Percentiles rank a stretch among this genome's conserved stretches.
Conservation (phyloP, 1,140 invertebrate genomes). For the Tetraneura akinire region DNA sequence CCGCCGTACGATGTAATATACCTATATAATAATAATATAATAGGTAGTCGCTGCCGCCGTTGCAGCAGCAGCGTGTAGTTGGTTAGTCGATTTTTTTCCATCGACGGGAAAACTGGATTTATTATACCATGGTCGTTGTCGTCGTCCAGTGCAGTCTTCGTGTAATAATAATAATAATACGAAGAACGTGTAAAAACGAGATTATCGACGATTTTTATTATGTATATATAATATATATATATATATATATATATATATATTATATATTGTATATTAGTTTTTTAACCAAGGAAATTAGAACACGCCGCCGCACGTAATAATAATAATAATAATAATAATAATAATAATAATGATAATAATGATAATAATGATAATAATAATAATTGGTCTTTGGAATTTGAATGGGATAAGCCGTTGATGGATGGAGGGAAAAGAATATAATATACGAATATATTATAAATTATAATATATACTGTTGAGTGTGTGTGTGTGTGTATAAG, state of each 20-base stretch:
- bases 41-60: no score
- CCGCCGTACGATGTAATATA: background rate
- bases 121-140: background rate
- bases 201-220: constrained; percentile 17
- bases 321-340: background rate
- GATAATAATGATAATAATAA: background rate
- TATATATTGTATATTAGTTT: no score
- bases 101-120: constrained; percentile 17
- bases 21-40: background rate
- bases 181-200: constrained; percentile 5
- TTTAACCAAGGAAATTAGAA: background rate
- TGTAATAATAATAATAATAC: background rate
- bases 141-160: background rate
- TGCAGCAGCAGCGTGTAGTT: background rate
- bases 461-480: no score
- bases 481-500: background rate
- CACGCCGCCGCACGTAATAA: no score
- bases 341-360: no score
- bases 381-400: constrained; percentile 4
- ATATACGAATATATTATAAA: background rate
- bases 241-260: no score
- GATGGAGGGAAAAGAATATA: background rate
- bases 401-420: background rate
- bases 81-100: background rate
- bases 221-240: no score